Evolutionary conservation across 1,140 invertebrate species (phyloP).

Genomic region (Cherax quadricarinatus): DNA sequence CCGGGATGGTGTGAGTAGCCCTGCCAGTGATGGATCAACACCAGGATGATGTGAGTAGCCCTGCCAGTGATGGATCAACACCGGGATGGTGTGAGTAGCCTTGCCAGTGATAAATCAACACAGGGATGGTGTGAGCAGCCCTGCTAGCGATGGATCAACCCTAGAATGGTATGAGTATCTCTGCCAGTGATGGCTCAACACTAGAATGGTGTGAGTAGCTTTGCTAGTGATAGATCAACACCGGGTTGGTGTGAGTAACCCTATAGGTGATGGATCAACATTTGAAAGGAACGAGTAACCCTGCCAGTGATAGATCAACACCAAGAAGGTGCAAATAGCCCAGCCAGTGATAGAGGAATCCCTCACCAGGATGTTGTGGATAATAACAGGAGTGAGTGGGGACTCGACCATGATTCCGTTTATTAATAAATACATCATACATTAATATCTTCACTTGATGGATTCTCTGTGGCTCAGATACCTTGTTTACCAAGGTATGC

Average conservation of each 20-base stretch:
- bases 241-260: too few species aligned
- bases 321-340: slow-evolving; percentile 9
- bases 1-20: too few species aligned
- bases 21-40: too few species aligned
- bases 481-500: neutral
- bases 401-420: slow-evolving; percentile 53
- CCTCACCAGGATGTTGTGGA: too few species aligned
- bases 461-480: slow-evolving; percentile 43
- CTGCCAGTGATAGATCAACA: slow-evolving; percentile 27
- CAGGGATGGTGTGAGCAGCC: slow-evolving; percentile 11
- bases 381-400: neutral
- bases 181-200: slow-evolving; percentile 26
- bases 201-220: slow-evolving; percentile 21
- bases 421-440: slow-evolving; percentile 63
- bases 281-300: too few species aligned
- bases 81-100: too few species aligned
- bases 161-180: slow-evolving; percentile 18
- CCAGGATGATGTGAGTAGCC: too few species aligned
- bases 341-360: slow-evolving; percentile 17
- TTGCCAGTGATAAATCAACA: slow-evolving; percentile 66
- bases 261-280: too few species aligned
- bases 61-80: too few species aligned
- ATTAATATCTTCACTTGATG: slow-evolving; percentile 51
- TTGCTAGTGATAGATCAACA: slow-evolving; percentile 7
- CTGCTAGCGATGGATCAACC: slow-evolving; percentile 26